Conservation (phyloP, 2,113 vertebrate species). For the Plestiodon gilberti region DNA sequence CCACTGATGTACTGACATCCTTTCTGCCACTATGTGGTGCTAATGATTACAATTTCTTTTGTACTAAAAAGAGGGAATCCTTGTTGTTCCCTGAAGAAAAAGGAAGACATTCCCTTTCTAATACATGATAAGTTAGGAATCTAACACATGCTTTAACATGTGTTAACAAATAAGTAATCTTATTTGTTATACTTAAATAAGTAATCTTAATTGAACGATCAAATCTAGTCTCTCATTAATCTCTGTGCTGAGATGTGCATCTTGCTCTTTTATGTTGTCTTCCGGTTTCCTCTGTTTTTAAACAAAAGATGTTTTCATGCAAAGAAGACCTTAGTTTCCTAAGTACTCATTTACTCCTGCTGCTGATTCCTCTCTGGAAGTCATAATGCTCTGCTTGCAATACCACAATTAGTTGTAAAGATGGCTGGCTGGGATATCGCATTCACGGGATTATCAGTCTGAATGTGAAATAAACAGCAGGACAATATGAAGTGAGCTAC, state of each 20-base stretch:
- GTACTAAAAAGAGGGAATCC: no score
- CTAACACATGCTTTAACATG: not conserved
- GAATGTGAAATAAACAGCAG: slow-evolving; percentile 35
- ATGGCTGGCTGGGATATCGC: slow-evolving; percentile 28
- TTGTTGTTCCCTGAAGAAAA: not conserved
- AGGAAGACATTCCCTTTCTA: not conserved
- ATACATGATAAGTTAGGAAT: not conserved
- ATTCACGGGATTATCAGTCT: slow-evolving; percentile 35
- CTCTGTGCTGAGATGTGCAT: fast-evolving
- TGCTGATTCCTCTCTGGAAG: not conserved
- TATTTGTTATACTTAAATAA: not conserved
- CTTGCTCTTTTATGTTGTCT: not conserved
- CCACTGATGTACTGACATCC: not conserved
- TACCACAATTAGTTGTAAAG: slow-evolving; percentile 35
- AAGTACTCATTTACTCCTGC: not conserved
- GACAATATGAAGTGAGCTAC: slow-evolving; percentile 12
- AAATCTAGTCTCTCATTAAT: not conserved
- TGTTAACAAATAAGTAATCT: not conserved
- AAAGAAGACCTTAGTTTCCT: not conserved
- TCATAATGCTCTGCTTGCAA: not conserved
- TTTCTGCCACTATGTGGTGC: not conserved
- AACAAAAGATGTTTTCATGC: not conserved
- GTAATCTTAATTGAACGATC: not conserved
- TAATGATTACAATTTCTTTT: not conserved
- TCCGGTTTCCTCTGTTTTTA: fast-evolving